Conservation (phyloP, 1,140 invertebrate genomes). For the Cotesia typhae region DNA sequence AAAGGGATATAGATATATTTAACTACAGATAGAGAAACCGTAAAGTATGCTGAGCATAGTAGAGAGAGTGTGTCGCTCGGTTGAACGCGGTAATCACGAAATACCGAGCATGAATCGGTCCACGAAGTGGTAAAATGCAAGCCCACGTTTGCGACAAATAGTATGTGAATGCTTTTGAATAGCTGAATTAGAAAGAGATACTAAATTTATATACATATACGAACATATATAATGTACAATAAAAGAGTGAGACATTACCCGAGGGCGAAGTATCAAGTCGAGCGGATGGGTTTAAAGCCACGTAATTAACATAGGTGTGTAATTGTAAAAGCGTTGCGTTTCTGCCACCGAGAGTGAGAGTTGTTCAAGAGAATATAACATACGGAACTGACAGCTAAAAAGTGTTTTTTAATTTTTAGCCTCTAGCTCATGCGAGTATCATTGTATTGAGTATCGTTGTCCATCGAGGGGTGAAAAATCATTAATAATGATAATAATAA, state of each 20-base stretch:
- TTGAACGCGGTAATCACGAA: conserved; percentile 55
- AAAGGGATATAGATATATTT: not conserved
- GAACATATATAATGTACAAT: conserved; percentile 28
- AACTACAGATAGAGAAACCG: not conserved
- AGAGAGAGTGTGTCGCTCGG: conserved; percentile 47
- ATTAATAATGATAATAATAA: no score
- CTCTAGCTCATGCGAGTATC: not conserved
- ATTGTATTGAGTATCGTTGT: not conserved
- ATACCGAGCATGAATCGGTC: conserved; percentile 47
- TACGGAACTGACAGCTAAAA: conserved; percentile 6
- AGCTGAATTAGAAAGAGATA: no score
- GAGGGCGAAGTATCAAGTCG: conserved; percentile 30
- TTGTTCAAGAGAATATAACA: conserved; percentile 9
- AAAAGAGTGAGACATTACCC: conserved; percentile 21
- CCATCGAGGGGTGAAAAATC: no score
- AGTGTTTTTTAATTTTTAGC: conserved; percentile 15
- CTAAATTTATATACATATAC: no score
- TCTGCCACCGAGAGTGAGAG: conserved; percentile 27
- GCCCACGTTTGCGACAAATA: conserved; percentile 19
- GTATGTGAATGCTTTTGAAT: conserved; percentile 11
- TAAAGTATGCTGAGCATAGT: conserved; percentile 18
- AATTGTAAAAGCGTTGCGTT: conserved; percentile 49
- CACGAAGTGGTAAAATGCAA: conserved; percentile 36
- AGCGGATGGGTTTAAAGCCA: conserved; percentile 43
- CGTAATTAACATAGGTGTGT: conserved; percentile 54